Base-by-base conservation (phyloP, 2,113 vertebrate genomes). In the Grammomys dolichurus region DNA sequence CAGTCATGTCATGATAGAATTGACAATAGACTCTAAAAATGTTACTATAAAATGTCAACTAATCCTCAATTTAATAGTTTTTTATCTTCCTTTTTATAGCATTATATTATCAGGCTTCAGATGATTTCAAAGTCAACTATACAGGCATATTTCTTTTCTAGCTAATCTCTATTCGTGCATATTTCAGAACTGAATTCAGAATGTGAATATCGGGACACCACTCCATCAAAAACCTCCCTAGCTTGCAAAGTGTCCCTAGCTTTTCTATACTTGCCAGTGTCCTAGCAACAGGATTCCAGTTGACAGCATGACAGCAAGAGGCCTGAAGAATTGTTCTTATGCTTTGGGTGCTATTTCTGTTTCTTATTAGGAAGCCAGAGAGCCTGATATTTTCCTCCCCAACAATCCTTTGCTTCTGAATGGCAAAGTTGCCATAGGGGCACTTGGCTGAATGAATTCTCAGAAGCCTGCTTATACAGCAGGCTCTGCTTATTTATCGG, bases 251-350 rank as follows among this genome's bases (percentile, higher is more conserved):
- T 75, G 28, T 93, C 82, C 94, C 90, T 87, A 51, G 77, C 54
- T 93, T 82, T 75, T 81, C 69, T 78, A 26, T 40, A 73, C 65
- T 97, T 88, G 86, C 33, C 40, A 87, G 93, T 95, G 89, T 96
- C 96, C 95, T 96, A 97, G 97, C 92, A 96, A 97, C 89, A 87
- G 48, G 75, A 94, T 96, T 94, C 94, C n/a, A 85, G 81, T 82
- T 95, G 87, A 80, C 89, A 96, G 51, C 67, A 69, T 54, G 65
- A 94, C 56, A n/a, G 69, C 7, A 51, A 60, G 95, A 84, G 28
- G 91, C 43, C 87, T 87, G 40, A 93, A 95, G 58, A 95, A 96
- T 31, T 92, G 69, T 48, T 75, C n/a, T 93, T n/a, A 36, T 22
- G 65, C 77, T 93, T 43, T 96, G 78, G 92, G 63, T 91, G 90